Conservation (phyloP, 2,113 vertebrate genomes). For the Halichoeres trimaculatus region DNA sequence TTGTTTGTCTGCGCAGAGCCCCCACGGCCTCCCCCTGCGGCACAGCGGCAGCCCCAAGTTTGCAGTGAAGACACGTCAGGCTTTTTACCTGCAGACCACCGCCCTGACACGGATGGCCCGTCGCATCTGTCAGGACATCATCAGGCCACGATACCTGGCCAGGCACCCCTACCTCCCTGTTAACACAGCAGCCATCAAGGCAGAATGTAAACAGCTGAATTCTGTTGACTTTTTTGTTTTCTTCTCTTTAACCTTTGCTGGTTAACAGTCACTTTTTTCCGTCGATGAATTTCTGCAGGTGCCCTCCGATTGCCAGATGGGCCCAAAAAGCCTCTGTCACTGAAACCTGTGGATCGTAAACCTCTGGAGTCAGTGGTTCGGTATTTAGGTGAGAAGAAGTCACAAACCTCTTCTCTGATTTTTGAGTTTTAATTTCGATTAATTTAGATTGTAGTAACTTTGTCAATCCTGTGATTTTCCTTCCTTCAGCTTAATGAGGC, state of each 20-base stretch:
- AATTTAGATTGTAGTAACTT: not conserved
- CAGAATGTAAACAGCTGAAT: slow-evolving; percentile 88
- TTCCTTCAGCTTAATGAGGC: not conserved
- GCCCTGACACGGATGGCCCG: slow-evolving; percentile 89
- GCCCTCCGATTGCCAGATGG: slow-evolving; percentile 91
- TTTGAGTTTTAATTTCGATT: no score
- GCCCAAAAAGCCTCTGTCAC: slow-evolving; percentile 86
- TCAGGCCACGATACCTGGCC: slow-evolving; percentile 89
- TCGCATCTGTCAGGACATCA: slow-evolving; percentile 92
- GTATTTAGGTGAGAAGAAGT: slow-evolving; percentile 88
- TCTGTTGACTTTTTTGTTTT: no score
- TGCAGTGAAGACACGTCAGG: slow-evolving; percentile 96
- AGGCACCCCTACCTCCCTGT: slow-evolving; percentile 93
- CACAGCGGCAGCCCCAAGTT: slow-evolving; percentile 96
- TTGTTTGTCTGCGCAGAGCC: slow-evolving; percentile 83
- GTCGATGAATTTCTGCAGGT: slow-evolving; percentile 83
- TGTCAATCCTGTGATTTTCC: not conserved
- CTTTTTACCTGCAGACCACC: slow-evolving; percentile 95
- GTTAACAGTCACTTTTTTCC: not conserved
- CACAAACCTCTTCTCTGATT: not conserved
- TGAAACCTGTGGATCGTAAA: slow-evolving; percentile 92
- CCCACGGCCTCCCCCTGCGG: slow-evolving; percentile 89
- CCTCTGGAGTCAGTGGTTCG: slow-evolving; percentile 94
- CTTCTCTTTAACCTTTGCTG: no score
- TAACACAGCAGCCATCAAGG: slow-evolving; percentile 96